A percentile compares a stretch with the other conserved stretches of the same genome.
Conservation (phyloP, 2,888 invertebrate genomes). For the Hemaris fuciformis region DNA sequence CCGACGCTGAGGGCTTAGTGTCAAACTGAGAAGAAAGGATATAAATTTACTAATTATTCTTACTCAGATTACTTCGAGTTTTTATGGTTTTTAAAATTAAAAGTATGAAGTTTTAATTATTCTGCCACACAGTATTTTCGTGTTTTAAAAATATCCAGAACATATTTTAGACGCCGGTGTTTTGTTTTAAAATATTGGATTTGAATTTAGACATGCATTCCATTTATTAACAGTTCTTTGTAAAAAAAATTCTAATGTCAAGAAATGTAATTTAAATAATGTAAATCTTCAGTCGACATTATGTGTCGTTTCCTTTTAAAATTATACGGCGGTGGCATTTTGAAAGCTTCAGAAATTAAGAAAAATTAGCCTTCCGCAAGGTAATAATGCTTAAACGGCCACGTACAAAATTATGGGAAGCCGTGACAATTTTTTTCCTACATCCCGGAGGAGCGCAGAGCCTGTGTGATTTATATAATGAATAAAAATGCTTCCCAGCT, state of each 20-base stretch:
- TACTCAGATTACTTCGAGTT: neutral
- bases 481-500: conserved; percentile 73
- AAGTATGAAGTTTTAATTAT: too few relatives aligned
- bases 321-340: conserved; percentile 31
- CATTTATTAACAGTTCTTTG: too few relatives aligned
- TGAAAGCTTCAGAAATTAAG: conserved; percentile 70
- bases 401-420: conserved; percentile 79
- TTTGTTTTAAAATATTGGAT: too few relatives aligned
- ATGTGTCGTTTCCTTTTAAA: conserved; percentile 17
- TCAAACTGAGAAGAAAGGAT: conserved; percentile 5
- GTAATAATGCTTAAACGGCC: conserved; percentile 65
- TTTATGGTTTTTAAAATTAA: neutral
- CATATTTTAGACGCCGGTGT: too few relatives aligned
- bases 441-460: conserved; percentile 60
- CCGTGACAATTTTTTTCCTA: conserved; percentile 76
- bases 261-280: neutral
- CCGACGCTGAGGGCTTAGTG: neutral
- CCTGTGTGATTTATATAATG: conserved; percentile 77
- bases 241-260: too few relatives aligned
- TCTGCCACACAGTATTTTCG: too few relatives aligned
- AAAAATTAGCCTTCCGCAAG: conserved; percentile 71
- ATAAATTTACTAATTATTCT: neutral
- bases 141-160: too few relatives aligned
- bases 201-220: too few relatives aligned
- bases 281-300: conserved; percentile 28